These are phyloP conservation scores for Drosophila littoralis DNA, from an alignment of 1,140 invertebrate genomes.

Conservation along the genomic window DNA sequence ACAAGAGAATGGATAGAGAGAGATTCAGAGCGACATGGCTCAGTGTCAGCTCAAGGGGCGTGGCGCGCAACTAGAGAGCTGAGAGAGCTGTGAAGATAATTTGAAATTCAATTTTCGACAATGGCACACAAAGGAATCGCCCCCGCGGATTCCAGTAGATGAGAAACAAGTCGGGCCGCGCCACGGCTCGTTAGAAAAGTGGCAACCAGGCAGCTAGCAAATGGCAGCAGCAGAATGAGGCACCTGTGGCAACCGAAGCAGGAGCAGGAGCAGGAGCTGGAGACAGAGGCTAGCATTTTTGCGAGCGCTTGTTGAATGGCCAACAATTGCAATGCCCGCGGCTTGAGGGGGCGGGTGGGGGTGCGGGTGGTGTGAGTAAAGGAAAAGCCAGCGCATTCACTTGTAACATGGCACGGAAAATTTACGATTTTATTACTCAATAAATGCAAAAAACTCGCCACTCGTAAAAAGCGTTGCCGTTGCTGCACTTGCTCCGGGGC, in stretches of 20 bases:
- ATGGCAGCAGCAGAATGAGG: constrained; percentile 9
- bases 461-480: constrained; percentile 58
- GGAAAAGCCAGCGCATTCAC: constrained; percentile 47
- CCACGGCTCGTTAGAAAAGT: constrained; percentile 47
- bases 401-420: constrained; percentile 65
- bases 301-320: constrained; percentile 74
- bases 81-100: constrained; percentile 79
- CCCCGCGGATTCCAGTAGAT: constrained; percentile 35
- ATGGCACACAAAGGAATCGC: constrained; percentile 82
- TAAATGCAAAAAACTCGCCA: constrained; percentile 78
- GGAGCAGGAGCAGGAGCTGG: background rate
- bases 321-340: constrained; percentile 66
- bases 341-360: constrained; percentile 7
- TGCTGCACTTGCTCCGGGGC: constrained; percentile 14
- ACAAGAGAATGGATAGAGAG: background rate
- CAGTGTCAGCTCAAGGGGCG: constrained; percentile 67
- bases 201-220: constrained; percentile 32
- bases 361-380: background rate
- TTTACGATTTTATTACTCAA: constrained; percentile 83
- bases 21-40: constrained; percentile 35
- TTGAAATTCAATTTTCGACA: constrained; percentile 83
- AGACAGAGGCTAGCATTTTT: constrained; percentile 20
- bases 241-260: constrained; percentile 36
- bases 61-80: constrained; percentile 26
- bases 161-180: constrained; percentile 8